Conservation (phyloP, 2,888 invertebrate species). For the Brachypalpus laphriformis region DNA sequence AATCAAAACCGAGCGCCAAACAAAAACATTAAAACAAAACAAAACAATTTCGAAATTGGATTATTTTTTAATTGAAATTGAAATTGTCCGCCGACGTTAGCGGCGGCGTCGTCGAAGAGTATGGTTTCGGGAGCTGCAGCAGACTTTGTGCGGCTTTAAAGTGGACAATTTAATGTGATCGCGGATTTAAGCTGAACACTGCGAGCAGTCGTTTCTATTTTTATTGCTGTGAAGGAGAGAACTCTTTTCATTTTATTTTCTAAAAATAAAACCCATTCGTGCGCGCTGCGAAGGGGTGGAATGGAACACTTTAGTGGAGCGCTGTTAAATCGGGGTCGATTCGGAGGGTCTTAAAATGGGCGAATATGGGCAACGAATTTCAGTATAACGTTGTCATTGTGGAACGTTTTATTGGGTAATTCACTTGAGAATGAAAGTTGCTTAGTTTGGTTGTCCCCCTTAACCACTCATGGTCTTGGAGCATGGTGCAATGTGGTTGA, state of each 20-base stretch:
- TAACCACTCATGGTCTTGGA: not conserved
- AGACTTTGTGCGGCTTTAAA: constrained; percentile 29
- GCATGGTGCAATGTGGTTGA: too few relatives aligned
- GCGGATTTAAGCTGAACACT: constrained; percentile 36
- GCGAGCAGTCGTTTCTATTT: constrained; percentile 1
- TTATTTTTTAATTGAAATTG: constrained; percentile 68
- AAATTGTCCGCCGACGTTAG: constrained; percentile 4
- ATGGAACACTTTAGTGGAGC: too few relatives aligned
- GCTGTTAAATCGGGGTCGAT: constrained; percentile 32
- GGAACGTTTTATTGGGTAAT: constrained; percentile 35
- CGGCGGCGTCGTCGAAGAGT: not conserved
- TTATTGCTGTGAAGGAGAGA: constrained; percentile 19
- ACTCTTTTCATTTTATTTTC: constrained; percentile 32
- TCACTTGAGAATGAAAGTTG: not conserved
- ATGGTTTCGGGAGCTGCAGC: not conserved
- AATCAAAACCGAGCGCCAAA: constrained; percentile 25
- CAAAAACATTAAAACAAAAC: constrained; percentile 40
- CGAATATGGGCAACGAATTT: constrained; percentile 24
- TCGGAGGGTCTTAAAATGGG: not conserved
- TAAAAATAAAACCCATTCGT: constrained; percentile 59
- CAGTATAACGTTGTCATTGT: constrained; percentile 6
- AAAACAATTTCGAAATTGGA: constrained; percentile 64
- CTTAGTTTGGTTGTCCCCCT: not conserved
- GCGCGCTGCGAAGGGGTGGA: constrained; percentile 36
- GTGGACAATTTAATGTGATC: constrained; percentile 57